Conservation (phyloP, 2,888 invertebrate species). For the Aromia moschata region DNA sequence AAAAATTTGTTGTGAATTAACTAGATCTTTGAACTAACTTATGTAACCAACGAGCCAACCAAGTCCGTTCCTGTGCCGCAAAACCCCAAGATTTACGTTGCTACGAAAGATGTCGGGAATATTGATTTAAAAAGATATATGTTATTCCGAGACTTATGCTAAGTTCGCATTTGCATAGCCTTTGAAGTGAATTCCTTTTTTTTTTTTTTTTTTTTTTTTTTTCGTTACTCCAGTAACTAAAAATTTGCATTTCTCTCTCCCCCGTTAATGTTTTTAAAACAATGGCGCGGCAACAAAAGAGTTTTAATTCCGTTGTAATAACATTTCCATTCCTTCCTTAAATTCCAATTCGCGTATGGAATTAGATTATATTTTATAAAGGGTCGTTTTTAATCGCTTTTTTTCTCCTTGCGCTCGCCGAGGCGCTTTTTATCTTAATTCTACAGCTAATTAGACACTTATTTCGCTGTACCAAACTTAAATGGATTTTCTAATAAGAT, state of each 20-base stretch:
- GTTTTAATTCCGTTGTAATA: conserved; percentile 43
- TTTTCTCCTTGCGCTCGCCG: conserved; percentile 8
- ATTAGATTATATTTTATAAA: conserved; percentile 22
- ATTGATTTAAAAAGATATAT: conserved; percentile 26
- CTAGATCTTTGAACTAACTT: too few relatives aligned
- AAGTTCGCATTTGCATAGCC: conserved; percentile 42
- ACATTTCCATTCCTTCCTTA: conserved; percentile 33
- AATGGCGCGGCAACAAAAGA: conserved; percentile 42
- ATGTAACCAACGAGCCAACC: too few relatives aligned
- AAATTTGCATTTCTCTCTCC: conserved; percentile 52
- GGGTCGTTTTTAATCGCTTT: conserved; percentile 19
- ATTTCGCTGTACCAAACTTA: conserved; percentile 15
- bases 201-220: too few relatives aligned
- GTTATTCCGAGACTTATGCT: conserved; percentile 37
- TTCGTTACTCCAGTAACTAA: conserved; percentile 41
- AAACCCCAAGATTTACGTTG: conserved; percentile 7
- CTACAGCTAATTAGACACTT: conserved; percentile 27
- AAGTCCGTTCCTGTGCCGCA: not conserved
- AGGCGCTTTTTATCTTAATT: conserved; percentile 22
- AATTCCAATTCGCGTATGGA: conserved; percentile 8
- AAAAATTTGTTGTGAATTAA: too few relatives aligned
- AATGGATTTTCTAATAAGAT: conserved; percentile 24
- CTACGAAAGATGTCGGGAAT: conserved; percentile 15
- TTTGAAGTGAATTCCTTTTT: conserved; percentile 38
- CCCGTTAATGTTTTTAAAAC: conserved; percentile 49